phyloP scores from a whole-genome alignment of 1,140 invertebrate species.

The Melitaea cinxia region DNA sequence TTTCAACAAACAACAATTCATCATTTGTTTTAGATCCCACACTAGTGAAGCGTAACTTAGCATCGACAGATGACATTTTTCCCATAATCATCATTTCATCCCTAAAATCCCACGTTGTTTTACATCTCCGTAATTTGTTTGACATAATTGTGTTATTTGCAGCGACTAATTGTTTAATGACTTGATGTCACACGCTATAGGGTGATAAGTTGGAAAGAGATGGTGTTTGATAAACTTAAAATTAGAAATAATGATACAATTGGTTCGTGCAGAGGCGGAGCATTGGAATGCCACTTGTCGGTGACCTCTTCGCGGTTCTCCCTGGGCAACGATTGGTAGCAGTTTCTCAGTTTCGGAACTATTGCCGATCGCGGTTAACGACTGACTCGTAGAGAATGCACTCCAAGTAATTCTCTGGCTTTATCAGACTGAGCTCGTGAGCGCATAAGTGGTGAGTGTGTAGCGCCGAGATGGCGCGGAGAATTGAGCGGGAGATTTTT shows the following conservation, averaged over 20 bases:
- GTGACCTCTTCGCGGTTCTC: no score
- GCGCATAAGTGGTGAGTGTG: no score
- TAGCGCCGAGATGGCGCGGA: no score
- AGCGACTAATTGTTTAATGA: slow-evolving; percentile 52
- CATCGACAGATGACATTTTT: slow-evolving; percentile 64
- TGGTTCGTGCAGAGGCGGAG: no score
- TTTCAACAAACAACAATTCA: slow-evolving; percentile 9
- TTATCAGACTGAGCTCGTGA: no score
- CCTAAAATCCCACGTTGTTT: slow-evolving; percentile 54
- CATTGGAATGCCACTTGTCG: no score
- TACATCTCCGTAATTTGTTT: slow-evolving; percentile 60
- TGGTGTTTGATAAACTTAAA: background rate
- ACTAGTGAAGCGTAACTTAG: slow-evolving; percentile 57
- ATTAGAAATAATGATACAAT: background rate
- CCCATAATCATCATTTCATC: slow-evolving; percentile 62
- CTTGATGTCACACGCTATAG: slow-evolving; percentile 41
- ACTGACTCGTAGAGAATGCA: no score
- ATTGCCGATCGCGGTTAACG: no score
- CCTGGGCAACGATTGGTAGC: no score
- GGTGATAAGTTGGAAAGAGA: slow-evolving; percentile 6
- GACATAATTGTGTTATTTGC: slow-evolving; percentile 69
- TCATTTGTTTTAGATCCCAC: slow-evolving; percentile 51
- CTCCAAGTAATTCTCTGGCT: no score
- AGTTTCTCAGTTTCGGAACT: no score
- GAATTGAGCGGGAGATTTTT: no score